Evolutionary conservation across 2,797 vertebrate species (phyloP), one percentile per base, ranked within the genome.

Genomic region (Lerista edwardsae): DNA sequence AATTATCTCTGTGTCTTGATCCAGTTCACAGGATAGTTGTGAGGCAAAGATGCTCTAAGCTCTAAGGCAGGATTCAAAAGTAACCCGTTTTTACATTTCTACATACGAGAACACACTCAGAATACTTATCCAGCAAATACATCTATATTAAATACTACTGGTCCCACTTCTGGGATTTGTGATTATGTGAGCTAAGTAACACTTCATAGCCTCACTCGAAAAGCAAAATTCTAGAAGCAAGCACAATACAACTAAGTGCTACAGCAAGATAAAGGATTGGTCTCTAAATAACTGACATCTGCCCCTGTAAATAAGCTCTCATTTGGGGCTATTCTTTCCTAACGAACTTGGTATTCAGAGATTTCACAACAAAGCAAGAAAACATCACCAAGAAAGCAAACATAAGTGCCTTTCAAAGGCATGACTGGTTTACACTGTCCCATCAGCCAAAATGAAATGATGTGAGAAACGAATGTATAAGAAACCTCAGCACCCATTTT

Each of bases 241-340:
- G 55, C n/a, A 36, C 9, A 55, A 25, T 25, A 21, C 55, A 64
- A 29, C 39, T 8, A 72, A 36, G 31, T 72, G 11, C 27, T 10
- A 12, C 34, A 61, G 44, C 25, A 84, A 72, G 75, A 79, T 64
- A 73, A 84, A 73, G 64, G 47, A 65, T 34, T 85, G 59, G 10
- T 82, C 17, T 21, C 19, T 68, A 75, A 67, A 80, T 80, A 75
- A 3, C 47, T 74, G 84, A 25, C 36, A 68, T 10, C 68, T 79
- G n/a, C 31, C 19, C 23, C 36, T 74, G n/a, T 62, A 72, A 84
- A 83, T 84, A 19, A 73, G 51, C 74, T 74, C 44, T 85, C 75
- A 78, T 67, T 75, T 55, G 23, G 34, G 34, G 12, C 61, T 59
- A 41, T 80, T 57, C 44, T 74, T 84, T 79, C 61, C 47, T 75